Evolutionary conservation across 2,113 vertebrate species (phyloP).

Genomic region (Phalacrocorax carbo): DNA sequence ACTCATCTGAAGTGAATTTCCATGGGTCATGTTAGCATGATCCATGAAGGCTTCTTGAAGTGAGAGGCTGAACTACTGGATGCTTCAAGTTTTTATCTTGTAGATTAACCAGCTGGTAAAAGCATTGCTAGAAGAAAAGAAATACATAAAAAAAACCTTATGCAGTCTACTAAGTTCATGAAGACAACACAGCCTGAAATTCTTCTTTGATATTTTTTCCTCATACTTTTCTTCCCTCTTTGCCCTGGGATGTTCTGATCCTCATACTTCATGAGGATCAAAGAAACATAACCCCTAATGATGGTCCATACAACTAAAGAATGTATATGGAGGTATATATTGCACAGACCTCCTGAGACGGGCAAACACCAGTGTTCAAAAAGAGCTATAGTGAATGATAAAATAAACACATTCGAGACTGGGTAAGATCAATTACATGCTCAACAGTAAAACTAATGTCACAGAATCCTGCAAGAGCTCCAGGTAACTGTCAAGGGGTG

Average conservation of each 20-base stretch:
- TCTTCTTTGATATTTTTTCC: neutral
- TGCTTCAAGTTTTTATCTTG: constrained; percentile 4
- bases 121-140: neutral
- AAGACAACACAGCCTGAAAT: neutral
- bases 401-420: neutral
- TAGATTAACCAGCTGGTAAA: constrained; percentile 15
- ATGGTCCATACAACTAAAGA: neutral
- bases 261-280: neutral
- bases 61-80: neutral
- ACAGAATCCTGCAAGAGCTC: neutral
- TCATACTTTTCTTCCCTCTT: neutral
- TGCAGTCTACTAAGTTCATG: neutral
- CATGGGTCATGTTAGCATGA: neutral
- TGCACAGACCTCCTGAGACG: neutral
- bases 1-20: neutral
- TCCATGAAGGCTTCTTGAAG: neutral
- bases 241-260: neutral
- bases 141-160: neutral
- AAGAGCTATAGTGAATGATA: neutral
- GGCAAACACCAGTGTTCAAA: neutral
- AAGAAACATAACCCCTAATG: neutral
- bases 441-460: constrained; percentile 8
- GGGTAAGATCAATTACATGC: neutral
- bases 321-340: neutral
- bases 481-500: neutral